Evolutionary conservation across 1,140 invertebrate genomes (phyloP), one percentile per base, ranked within the genome.

Genomic region (Monochamus saltuarius): DNA sequence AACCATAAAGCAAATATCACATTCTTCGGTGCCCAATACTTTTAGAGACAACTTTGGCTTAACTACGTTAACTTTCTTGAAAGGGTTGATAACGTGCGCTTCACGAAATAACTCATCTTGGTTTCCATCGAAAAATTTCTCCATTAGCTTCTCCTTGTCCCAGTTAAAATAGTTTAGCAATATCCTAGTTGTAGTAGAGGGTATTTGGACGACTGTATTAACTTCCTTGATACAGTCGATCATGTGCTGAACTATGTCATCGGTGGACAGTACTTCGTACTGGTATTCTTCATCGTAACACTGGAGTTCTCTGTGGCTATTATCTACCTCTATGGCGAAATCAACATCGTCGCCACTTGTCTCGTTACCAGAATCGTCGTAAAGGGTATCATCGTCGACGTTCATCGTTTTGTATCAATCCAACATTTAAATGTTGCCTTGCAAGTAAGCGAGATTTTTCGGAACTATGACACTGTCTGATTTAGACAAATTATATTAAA

Each of bases 331-430:
- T 85, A 95, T 92, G 43, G 88, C 88, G 81, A 94, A 94, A 75
- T 91, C 89, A 70, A 94, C 92, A 80, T 95, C 93, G 74, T 95
- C 91, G 64, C 91, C 91, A 70, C 89, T 92, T 14, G 91, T 93
- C 77, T 95, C 94, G 77, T 95, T 94, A 49, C 90, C 91, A 59
- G 91, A 94, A 78, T 95, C 92, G 66, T 92, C 88, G 78, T 90
- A 81, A 22, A 81, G 68, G 56, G 77, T 78, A 60, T 85, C 84
- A 65, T 85, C 84, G 63, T 86, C 84, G 55, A 79, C 81, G 76
- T 85, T 83, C 84, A 85, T 86, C 61, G 56, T 66, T 47, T 56
- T 55, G 39, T 57, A 51, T 22, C 40, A 37, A 55, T 62, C 10
- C 46, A 54, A 54, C 64, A 66, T 66, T 59, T 56, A 22, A 9